Evolutionary conservation across 2,888 invertebrate genomes (phyloP).

Genomic region (Andrena chrysosceles): DNA sequence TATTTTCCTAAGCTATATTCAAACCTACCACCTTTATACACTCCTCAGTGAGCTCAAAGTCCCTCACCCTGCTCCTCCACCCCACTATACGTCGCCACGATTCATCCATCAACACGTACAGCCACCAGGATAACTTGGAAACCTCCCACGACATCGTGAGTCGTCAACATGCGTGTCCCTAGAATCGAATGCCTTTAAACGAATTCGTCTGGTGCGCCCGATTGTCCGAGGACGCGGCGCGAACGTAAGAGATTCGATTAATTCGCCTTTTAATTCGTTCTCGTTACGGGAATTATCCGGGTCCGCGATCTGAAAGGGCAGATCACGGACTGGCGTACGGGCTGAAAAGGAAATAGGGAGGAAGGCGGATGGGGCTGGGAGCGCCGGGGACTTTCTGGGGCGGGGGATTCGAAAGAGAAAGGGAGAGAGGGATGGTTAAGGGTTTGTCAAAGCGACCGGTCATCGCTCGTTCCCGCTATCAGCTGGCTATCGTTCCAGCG

Average conservation of each 20-base stretch:
- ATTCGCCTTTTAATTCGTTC: constrained; percentile 76
- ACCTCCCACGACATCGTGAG: neutral
- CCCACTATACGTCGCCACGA: no score
- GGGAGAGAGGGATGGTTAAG: constrained; percentile 46
- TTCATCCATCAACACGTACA: constrained; percentile 13
- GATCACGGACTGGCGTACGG: constrained; percentile 59
- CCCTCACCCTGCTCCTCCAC: no score
- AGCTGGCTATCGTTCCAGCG: constrained; percentile 75
- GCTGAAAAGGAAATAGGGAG: constrained; percentile 44
- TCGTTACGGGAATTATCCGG: constrained; percentile 78
- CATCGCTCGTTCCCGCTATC: constrained; percentile 74
- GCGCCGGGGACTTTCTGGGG: constrained; percentile 27
- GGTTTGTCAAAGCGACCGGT: constrained; percentile 74
- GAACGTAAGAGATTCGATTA: constrained; percentile 72
- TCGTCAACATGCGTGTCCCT: neutral
- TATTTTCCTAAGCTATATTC: no score
- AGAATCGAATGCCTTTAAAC: constrained; percentile 42
- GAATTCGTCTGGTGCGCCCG: constrained; percentile 29
- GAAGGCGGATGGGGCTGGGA: constrained; percentile 29
- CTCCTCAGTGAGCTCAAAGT: no score
- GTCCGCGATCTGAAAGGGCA: constrained; percentile 73
- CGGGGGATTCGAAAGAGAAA: constrained; percentile 39
- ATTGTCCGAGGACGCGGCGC: constrained; percentile 31
- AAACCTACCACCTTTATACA: no score
- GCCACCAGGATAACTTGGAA: neutral